These are phyloP conservation scores for Poecilia gillii DNA, from an alignment of 2,797 vertebrate species.

Conservation along the genomic window DNA sequence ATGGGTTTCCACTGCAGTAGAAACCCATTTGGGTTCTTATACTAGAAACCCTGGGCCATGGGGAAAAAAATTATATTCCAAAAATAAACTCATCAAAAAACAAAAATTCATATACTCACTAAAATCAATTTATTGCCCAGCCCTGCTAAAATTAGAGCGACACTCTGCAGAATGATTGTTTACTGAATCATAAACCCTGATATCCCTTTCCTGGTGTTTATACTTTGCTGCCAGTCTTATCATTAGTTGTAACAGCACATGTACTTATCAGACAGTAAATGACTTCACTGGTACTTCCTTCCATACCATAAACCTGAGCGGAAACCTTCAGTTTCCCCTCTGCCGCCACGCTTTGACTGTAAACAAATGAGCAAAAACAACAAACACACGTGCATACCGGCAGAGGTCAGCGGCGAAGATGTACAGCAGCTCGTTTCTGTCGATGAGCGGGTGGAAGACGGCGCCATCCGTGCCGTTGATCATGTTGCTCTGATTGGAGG, in stretches of 20 bases:
- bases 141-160: neutral
- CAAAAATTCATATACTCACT: no score
- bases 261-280: conserved; percentile 35
- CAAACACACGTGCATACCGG: conserved; percentile 68
- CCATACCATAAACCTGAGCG: neutral
- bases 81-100: no score
- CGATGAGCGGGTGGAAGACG: conserved; percentile 84
- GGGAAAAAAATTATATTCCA: no score
- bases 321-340: neutral
- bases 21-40: no score
- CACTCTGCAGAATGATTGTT: neutral
- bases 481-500: conserved; percentile 87
- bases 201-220: neutral
- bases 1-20: no score
- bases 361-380: conserved; percentile 37
- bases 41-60: no score
- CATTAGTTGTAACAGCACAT: neutral
- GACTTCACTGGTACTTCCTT: conserved; percentile 19
- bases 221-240: conserved; percentile 11
- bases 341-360: conserved; percentile 21
- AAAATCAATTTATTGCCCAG: no score
- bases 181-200: conserved; percentile 1
- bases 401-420: conserved; percentile 87
- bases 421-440: conserved; percentile 84
- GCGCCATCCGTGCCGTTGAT: conserved; percentile 87